Evolutionary conservation across 2,113 vertebrate genomes (phyloP).

Genomic region (Panthera uncia): DNA sequence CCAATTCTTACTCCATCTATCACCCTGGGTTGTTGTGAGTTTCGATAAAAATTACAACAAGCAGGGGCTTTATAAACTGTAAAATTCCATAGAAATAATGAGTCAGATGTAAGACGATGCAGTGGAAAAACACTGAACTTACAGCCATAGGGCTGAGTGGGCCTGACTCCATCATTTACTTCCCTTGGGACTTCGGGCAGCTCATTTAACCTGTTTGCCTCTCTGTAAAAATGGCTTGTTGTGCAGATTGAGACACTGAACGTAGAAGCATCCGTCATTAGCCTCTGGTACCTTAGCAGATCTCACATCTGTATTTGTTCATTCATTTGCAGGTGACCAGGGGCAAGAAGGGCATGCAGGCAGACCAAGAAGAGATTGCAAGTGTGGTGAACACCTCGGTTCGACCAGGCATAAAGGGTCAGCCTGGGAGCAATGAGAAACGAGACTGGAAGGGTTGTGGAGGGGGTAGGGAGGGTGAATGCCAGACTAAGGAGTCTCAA

Average conservation of each 20-base stretch:
- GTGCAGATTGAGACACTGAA: background rate
- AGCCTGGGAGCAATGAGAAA: background rate
- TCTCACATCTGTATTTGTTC: background rate
- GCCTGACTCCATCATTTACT: background rate
- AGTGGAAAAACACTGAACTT: conserved; percentile 61
- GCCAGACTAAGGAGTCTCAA: background rate
- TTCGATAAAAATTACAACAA: background rate
- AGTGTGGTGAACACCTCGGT: background rate
- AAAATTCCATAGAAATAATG: conserved; percentile 51
- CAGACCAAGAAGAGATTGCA: background rate
- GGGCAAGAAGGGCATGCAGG: accelerated
- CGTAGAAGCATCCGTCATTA: background rate
- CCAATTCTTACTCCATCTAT: background rate
- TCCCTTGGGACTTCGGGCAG: background rate
- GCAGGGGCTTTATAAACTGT: conserved; percentile 2
- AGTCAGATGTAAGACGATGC: background rate
- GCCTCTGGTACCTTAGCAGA: background rate
- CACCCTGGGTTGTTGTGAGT: background rate
- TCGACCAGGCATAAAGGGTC: background rate
- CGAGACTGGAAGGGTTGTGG: background rate
- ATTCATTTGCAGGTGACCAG: background rate
- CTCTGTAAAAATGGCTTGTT: background rate
- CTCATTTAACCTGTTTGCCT: background rate
- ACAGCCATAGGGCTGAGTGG: background rate
- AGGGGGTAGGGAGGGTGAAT: accelerated